Percentiles rank a stretch among this genome's conserved stretches.
Conservation (phyloP, 1,140 invertebrate genomes). For the Caligus rogercresseyi region DNA sequence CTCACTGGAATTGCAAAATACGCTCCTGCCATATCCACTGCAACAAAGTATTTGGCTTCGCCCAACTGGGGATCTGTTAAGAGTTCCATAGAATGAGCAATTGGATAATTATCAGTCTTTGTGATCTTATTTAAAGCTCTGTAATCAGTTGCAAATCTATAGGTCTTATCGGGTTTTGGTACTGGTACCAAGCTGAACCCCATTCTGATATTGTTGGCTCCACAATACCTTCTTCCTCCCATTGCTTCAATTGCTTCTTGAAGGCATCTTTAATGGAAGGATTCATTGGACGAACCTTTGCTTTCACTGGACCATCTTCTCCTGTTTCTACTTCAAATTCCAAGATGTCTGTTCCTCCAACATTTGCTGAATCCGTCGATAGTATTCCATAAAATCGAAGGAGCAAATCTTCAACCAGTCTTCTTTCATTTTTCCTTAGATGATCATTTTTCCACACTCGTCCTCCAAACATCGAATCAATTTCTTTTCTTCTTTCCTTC, state of each 20-base stretch:
- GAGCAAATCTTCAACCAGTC: background rate
- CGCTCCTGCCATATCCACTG: background rate
- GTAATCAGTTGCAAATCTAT: background rate
- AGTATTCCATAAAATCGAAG: background rate
- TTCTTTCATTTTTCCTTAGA: background rate
- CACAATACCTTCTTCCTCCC: background rate
- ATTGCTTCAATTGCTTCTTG: background rate
- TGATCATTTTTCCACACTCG: background rate
- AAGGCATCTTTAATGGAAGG: constrained; percentile 1
- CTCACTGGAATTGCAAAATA: constrained; percentile 1
- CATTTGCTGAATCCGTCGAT: background rate
- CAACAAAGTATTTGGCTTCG: background rate
- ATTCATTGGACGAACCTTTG: constrained; percentile 4
- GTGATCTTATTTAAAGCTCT: background rate
- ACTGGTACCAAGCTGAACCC: constrained; percentile 7
- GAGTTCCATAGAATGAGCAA: background rate
- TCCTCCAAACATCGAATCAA: background rate
- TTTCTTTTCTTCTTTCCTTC: background rate
- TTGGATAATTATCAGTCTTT: background rate
- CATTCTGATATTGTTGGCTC: background rate
- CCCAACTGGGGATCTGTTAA: background rate
- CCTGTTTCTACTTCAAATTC: background rate
- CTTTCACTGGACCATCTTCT: background rate
- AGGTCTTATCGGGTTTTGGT: background rate
- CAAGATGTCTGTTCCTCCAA: background rate